These are phyloP conservation scores for Apistogramma diplotaenia DNA, from an alignment of 2,113 vertebrate species.

Conservation along the genomic window DNA sequence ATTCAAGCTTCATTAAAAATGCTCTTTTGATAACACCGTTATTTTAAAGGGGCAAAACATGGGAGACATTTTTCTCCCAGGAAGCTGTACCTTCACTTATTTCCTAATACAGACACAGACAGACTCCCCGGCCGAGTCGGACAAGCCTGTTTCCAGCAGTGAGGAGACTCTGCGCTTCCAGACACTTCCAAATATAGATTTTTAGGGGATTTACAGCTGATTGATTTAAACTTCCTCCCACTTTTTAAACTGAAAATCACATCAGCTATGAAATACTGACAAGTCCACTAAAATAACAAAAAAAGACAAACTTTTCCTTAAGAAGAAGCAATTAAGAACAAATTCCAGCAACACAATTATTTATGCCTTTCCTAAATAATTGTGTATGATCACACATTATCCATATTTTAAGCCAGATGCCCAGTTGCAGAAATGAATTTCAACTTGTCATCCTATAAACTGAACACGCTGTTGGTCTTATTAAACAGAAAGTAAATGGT, in stretches of 20 bases:
- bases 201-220: neutral
- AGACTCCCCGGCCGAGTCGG: constrained; percentile 7
- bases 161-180: constrained; percentile 56
- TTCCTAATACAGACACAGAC: constrained; percentile 44
- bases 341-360: constrained; percentile 39
- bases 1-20: neutral
- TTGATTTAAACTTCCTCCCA: neutral
- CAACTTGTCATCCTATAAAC: neutral
- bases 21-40: constrained; percentile 70
- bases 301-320: constrained; percentile 24
- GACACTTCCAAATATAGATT: constrained; percentile 18
- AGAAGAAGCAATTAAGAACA: constrained; percentile 49
- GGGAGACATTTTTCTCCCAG: constrained; percentile 32
- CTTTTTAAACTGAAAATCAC: constrained; percentile 65
- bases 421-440: neutral
- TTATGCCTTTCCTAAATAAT: constrained; percentile 21
- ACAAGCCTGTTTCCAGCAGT: constrained; percentile 45
- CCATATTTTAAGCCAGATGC: constrained; percentile 29
- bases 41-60: constrained; percentile 51
- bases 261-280: constrained; percentile 79
- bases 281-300: constrained; percentile 69
- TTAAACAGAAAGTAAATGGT: neutral
- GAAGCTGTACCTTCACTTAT: constrained; percentile 45
- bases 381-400: neutral
- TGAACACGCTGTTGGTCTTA: too few relatives aligned